Evolutionary conservation across 2,888 invertebrate species (phyloP).

Genomic region (Tinea trinotella): DNA sequence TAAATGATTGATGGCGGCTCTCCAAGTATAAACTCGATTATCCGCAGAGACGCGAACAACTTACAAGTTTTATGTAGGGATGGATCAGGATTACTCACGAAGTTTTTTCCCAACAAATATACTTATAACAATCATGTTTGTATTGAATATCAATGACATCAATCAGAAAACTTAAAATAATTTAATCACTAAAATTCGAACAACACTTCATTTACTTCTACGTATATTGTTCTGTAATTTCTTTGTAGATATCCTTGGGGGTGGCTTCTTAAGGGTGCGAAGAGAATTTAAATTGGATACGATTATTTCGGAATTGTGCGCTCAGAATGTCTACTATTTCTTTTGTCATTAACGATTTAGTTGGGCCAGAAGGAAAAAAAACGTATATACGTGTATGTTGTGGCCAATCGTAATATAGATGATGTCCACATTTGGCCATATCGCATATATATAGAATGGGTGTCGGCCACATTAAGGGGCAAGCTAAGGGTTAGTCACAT

Average conservation of each 20-base stretch:
- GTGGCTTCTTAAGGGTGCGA: slow-evolving; percentile 22
- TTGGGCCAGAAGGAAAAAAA: not conserved
- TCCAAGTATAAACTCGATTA: slow-evolving; percentile 73
- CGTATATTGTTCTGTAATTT: not conserved
- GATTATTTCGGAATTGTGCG: slow-evolving; percentile 30
- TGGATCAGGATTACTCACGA: slow-evolving; percentile 69
- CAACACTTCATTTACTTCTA: not conserved
- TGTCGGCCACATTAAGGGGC: too few relatives aligned
- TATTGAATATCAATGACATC: slow-evolving; percentile 50
- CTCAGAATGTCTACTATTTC: slow-evolving; percentile 24
- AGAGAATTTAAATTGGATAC: slow-evolving; percentile 29
- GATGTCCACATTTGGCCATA: too few relatives aligned
- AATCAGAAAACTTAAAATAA: slow-evolving; percentile 9
- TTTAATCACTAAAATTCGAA: not conserved
- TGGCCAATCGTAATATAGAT: too few relatives aligned
- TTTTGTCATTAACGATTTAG: not conserved
- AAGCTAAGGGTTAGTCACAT: too few relatives aligned
- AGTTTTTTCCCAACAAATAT: slow-evolving; percentile 55
- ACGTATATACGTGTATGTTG: too few relatives aligned
- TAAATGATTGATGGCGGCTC: slow-evolving; percentile 71
- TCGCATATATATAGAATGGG: too few relatives aligned
- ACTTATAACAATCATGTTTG: slow-evolving; percentile 67
- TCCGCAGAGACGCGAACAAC: slow-evolving; percentile 71
- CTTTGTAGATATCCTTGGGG: not conserved
- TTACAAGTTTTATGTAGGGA: slow-evolving; percentile 72